Percentiles rank a stretch among this genome's conserved stretches.
These are phyloP conservation scores for Penaeus chinensis DNA, from an alignment of 1,140 invertebrate genomes.

Conservation along the genomic window DNA sequence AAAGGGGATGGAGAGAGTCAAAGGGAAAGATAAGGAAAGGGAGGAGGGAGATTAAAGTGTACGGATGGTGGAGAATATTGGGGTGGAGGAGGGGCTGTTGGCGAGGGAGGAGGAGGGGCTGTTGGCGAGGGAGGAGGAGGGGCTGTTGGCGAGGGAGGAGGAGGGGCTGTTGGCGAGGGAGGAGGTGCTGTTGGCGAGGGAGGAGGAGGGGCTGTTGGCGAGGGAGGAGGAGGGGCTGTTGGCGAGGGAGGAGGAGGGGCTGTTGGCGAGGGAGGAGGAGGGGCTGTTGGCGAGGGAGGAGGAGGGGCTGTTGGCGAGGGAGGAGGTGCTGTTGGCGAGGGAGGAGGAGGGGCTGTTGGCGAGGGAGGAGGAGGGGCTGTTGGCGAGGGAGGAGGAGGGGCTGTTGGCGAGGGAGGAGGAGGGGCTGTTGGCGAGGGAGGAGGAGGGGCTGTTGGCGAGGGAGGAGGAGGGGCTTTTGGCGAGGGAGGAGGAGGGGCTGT, in stretches of 20 bases:
- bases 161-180: not conserved
- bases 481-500: not conserved
- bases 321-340: not conserved
- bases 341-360: not conserved
- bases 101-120: not conserved
- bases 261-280: not conserved
- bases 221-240: not conserved
- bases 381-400: not conserved
- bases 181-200: not conserved
- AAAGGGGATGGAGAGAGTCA: not conserved
- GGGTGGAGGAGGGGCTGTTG: not conserved
- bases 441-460: not conserved
- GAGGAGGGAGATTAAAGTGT: no score
- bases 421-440: not conserved
- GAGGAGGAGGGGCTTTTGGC: not conserved
- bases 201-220: not conserved
- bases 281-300: not conserved
- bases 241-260: no score
- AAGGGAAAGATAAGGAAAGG: not conserved
- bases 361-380: not conserved
- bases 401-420: not conserved
- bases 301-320: not conserved
- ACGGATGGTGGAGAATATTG: not conserved
- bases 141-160: not conserved
- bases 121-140: not conserved